Base-by-base conservation (phyloP, 1,140 invertebrate genomes). In the Drosophila cardini region DNA sequence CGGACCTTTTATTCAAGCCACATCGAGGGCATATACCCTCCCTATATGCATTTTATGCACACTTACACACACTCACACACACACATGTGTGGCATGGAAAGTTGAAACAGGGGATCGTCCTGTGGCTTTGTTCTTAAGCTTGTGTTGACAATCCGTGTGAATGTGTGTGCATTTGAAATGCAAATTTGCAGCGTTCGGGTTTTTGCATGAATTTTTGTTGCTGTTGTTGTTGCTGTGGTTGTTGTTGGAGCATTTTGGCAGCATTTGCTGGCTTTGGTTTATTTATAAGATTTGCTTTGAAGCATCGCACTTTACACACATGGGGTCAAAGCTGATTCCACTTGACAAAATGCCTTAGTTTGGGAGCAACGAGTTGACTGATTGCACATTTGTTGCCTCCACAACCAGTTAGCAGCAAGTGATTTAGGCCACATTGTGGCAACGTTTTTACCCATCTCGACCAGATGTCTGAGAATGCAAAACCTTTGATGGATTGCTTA, bases 281-380 rank as follows among this genome's bases (percentile, higher is more conserved):
- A 87, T 87, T 83, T 89, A 87, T 87, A 87, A 87, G 79, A 87
- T 87, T 76, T 76, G 65, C 83, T 73, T 79, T 76, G 83, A 78
- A 77, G 75, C 83, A 52, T 32, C 52, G 43, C 79, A 72, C 65
- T 77, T 77, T 42, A 45, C 84, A 87, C 83, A 76, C 83, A 26
- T 26, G 21, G 80, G 76, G 50, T 73, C 76, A 72, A 52, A 58
- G 78, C 75, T 72, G 71, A 82, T 82, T 78, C 61, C 48, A 72
- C 73, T 82, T 87, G 78, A 87, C 82, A 87, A 86, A 83, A 73
- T 48, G 69, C 45, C 58, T 30, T 46, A 63, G 52, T 61, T 26
- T 64, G 16, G 30, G 18, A 50, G 63, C 56, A 30, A 34, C 56
- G 21, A 63, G 56, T 61, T 78, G 82, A 86, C 72, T 83, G 76